phyloP scores from a whole-genome alignment of 1,140 invertebrate species.

The Drosophila nannoptera region DNA sequence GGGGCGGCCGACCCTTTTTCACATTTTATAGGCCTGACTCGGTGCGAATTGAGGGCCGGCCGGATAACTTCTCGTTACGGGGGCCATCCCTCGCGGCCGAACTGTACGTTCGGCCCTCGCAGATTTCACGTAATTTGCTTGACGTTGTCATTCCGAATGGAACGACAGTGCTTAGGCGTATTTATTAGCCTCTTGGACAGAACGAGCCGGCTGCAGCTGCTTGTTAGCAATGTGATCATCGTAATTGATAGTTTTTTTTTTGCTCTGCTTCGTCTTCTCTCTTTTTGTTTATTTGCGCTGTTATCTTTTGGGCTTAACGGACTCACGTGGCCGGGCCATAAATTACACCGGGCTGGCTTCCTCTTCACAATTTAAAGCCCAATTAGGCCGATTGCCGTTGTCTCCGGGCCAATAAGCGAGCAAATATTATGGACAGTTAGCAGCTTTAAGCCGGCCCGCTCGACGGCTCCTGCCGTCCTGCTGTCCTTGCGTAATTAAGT shows the following conservation, averaged over 20 bases:
- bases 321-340: conserved; percentile 32
- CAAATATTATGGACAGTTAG: background rate
- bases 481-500: conserved; percentile 31
- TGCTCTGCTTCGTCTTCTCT: background rate
- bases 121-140: conserved; percentile 67
- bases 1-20: background rate
- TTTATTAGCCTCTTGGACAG: conserved; percentile 44
- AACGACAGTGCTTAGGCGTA: conserved; percentile 49
- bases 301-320: conserved; percentile 28
- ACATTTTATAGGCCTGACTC: conserved; percentile 53
- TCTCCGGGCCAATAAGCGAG: background rate
- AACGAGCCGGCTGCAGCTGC: conserved; percentile 33
- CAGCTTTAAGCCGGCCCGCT: conserved; percentile 4
- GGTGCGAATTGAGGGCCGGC: background rate
- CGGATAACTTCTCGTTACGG: background rate
- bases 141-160: conserved; percentile 58
- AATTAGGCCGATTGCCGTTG: background rate
- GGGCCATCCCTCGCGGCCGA: too few species aligned
- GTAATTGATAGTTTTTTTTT: conserved; percentile 67
- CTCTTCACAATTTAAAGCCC: conserved; percentile 17
- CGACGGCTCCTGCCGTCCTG: background rate
- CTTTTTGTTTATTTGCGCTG: background rate
- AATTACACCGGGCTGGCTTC: conserved; percentile 27
- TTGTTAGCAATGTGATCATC: conserved; percentile 66
- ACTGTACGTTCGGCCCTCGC: conserved; percentile 14